phyloP scores from a whole-genome alignment of 2,797 vertebrate genomes.

The Luscinia luscinia region DNA sequence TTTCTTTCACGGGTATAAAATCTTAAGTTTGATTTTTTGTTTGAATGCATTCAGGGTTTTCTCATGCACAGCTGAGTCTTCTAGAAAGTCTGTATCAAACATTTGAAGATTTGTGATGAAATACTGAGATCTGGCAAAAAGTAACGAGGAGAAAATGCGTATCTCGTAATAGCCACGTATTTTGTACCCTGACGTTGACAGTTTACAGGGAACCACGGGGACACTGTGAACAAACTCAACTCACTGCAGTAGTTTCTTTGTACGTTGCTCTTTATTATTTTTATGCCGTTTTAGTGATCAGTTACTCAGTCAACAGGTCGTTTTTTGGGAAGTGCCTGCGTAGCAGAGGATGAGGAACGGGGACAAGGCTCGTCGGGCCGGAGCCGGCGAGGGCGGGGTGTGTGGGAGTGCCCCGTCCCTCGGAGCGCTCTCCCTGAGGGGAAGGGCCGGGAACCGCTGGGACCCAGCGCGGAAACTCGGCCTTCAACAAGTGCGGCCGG shows the following conservation, averaged over 20 bases:
- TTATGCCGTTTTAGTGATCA: too few relatives aligned
- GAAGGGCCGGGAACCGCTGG: rapidly evolving
- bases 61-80: not conserved
- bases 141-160: rapidly evolving
- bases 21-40: not conserved
- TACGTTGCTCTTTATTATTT: rapidly evolving
- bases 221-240: not conserved
- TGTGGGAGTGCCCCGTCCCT: rapidly evolving
- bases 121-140: not conserved
- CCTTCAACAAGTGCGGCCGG: not conserved
- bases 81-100: not conserved
- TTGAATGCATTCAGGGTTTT: not conserved
- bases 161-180: rapidly evolving
- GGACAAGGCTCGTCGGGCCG: rapidly evolving
- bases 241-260: too few relatives aligned
- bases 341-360: rapidly evolving
- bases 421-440: rapidly evolving
- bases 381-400: rapidly evolving
- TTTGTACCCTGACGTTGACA: rapidly evolving
- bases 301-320: rapidly evolving
- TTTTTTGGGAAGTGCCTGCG: rapidly evolving
- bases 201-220: not conserved
- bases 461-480: rapidly evolving
- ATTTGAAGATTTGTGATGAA: not conserved
- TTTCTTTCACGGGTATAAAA: not conserved